A percentile compares a stretch with the other conserved stretches of the same genome.
These are phyloP conservation scores for Mustelus asterias DNA, from an alignment of 2,113 vertebrate species.

Conservation along the genomic window DNA sequence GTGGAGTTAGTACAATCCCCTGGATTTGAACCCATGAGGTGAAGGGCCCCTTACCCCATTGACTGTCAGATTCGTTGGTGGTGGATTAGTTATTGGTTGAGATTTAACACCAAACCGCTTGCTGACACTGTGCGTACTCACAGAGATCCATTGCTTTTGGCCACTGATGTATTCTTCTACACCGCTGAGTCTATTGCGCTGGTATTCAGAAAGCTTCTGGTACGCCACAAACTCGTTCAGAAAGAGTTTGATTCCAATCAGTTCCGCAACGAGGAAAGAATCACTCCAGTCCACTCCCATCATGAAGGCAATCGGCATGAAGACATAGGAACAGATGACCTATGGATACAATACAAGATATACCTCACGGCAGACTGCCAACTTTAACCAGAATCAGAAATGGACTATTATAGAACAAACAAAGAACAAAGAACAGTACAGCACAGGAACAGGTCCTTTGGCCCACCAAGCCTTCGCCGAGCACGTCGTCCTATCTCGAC, in stretches of 20 bases:
- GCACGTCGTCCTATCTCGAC: too few species aligned
- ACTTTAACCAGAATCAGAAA: neutral
- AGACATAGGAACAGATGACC: slow-evolving; percentile 84
- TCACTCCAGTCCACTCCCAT: slow-evolving; percentile 80
- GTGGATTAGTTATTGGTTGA: neutral
- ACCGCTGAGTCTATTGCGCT: slow-evolving; percentile 63
- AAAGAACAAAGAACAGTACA: too few species aligned
- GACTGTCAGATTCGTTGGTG: neutral
- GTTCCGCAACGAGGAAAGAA: slow-evolving; percentile 67
- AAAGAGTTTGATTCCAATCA: slow-evolving; percentile 87
- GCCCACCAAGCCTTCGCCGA: too few species aligned
- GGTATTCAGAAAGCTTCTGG: slow-evolving; percentile 66
- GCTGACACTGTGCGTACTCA: slow-evolving; percentile 51
- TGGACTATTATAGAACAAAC: too few species aligned
- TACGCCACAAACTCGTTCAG: slow-evolving; percentile 93
- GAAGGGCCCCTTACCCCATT: neutral
- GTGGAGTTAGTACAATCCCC: neutral
- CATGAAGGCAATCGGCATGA: slow-evolving; percentile 86
- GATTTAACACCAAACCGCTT: neutral
- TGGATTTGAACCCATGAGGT: neutral
- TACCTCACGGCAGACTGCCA: too few species aligned
- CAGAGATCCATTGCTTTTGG: slow-evolving; percentile 74
- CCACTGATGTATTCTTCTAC: slow-evolving; percentile 51
- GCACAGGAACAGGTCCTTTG: too few species aligned
- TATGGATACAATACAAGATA: slow-evolving; percentile 43